Evolutionary conservation across 2,888 invertebrate genomes (phyloP).

Genomic region (Pasiphila rectangulata): DNA sequence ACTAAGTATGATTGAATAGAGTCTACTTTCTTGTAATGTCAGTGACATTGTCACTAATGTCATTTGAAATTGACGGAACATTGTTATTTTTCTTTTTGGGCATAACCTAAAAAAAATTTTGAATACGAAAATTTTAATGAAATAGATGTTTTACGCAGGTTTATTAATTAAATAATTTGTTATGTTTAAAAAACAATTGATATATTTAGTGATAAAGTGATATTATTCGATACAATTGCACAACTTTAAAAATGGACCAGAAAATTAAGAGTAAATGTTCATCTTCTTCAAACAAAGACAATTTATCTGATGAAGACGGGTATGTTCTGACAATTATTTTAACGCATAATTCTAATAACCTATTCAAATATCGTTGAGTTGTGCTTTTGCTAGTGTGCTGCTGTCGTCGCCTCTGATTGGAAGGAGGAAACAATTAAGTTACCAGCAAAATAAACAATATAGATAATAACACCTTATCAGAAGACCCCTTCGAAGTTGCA

Average conservation of each 20-base stretch:
- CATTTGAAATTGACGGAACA: slow-evolving; percentile 15
- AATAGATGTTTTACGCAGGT: background rate
- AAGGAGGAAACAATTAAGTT: too few relatives aligned
- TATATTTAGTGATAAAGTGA: background rate
- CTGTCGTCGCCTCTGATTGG: too few relatives aligned
- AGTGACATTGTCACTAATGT: slow-evolving; percentile 6
- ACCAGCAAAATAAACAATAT: background rate
- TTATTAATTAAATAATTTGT: background rate
- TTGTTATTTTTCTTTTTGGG: slow-evolving; percentile 19
- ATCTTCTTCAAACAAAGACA: slow-evolving; percentile 57
- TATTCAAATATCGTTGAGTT: too few relatives aligned
- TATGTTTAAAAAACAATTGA: background rate
- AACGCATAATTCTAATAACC: too few relatives aligned
- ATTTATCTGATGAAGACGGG: slow-evolving; percentile 65
- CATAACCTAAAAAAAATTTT: slow-evolving; percentile 32
- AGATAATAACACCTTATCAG: background rate
- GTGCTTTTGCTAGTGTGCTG: too few relatives aligned
- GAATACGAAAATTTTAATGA: background rate
- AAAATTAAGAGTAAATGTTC: slow-evolving; percentile 45
- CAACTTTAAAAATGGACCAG: slow-evolving; percentile 57
- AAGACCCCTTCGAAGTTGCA: background rate
- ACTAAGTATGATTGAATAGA: too few relatives aligned
- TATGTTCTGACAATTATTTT: too few relatives aligned
- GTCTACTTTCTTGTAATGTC: background rate
- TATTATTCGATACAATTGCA: slow-evolving; percentile 22